A percentile compares a stretch with the other conserved stretches of the same genome.
Conservation (phyloP, 2,113 vertebrate species). For the Rhizomys pruinosus region DNA sequence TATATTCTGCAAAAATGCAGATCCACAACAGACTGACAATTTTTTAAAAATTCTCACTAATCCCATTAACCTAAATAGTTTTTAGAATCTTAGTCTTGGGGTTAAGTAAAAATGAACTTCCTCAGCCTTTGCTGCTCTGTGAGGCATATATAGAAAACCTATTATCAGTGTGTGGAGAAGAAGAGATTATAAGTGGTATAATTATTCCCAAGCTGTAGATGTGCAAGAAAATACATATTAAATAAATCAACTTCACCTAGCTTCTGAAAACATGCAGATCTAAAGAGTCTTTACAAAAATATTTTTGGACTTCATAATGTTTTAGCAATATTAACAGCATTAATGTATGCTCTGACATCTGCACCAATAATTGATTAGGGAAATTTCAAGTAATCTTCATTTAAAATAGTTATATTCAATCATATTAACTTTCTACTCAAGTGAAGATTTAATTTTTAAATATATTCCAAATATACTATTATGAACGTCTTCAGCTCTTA, state of each 20-base stretch:
- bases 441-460: neutral
- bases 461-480: neutral
- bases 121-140: neutral
- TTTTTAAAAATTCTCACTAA: neutral
- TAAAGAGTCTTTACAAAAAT: neutral
- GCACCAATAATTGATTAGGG: neutral
- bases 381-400: conserved; percentile 1
- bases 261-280: neutral
- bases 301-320: neutral
- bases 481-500: neutral
- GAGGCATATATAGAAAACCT: neutral
- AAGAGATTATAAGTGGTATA: neutral
- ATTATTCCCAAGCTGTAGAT: neutral
- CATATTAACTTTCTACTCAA: conserved; percentile 5
- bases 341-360: neutral
- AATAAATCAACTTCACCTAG: neutral
- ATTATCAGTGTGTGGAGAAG: neutral
- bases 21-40: neutral
- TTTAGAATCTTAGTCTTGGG: neutral
- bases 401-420: neutral
- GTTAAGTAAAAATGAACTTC: neutral
- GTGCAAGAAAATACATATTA: neutral
- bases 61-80: neutral
- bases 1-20: neutral
- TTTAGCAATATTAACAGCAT: neutral